Base-by-base conservation (phyloP, 2,888 invertebrate genomes). In the Stramonita haemastoma region DNA sequence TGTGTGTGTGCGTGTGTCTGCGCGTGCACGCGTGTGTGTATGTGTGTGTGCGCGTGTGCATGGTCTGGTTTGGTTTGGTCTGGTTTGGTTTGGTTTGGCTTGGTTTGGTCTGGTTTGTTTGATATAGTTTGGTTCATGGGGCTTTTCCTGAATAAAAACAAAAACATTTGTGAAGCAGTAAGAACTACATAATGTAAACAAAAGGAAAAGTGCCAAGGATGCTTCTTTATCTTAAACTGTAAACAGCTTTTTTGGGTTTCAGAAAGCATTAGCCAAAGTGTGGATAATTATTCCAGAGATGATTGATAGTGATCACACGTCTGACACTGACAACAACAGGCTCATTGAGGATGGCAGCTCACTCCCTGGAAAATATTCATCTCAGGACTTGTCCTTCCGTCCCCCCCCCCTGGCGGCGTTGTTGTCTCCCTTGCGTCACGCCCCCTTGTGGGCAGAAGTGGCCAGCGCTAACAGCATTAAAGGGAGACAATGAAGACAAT, bases 341-440 rank as follows among this genome's bases (percentile, higher is more conserved):
- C 85, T 85, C 57, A 56, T 85, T 57, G n/a, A 56, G 85, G 56
- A 34, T 57, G 56, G n/a, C 57, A n/a, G 85, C 85, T 57, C 2
- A 57, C 85, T 57, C 26, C 26, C 0, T 32, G 46, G 60, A 85
- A 85, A 85, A 57, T 85, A 57, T 85, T 85, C 85, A n/a, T 22
- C 56, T 85, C 85, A 85, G n/a, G 83, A 26, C 26, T 46, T 46
- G 26, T 83, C 26, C 36, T 36, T 29, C 79, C 79, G 32, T 57
- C 60, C 60, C 60, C 13, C 60, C 73, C 73, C n/a, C n/a, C n/a
- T 8, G 83, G 57, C 15, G 29, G 29, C 26, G 85, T 29, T 17
- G 85, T 57, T 56, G 57, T 85, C 29, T 57, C 85, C 85, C 85
- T 85, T 57, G 85, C 85, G 57, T 85, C 85, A 85, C 29, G 57